Percentiles rank a stretch among this genome's conserved stretches.
Evolutionary conservation across 1,140 invertebrate species (phyloP).

Genomic region (Ostrea denselamellosa): DNA sequence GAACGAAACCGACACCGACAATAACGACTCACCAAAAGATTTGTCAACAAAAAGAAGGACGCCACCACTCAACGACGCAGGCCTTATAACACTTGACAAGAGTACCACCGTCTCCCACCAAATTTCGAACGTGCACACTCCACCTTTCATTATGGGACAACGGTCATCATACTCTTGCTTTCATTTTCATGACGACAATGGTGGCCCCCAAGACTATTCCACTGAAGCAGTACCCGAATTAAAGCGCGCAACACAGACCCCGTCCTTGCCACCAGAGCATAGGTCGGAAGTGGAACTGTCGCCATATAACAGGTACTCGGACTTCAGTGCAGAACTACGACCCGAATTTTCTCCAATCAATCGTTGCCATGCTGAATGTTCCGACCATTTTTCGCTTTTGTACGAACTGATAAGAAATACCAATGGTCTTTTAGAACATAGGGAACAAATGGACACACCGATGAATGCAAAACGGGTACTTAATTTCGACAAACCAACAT

Average conservation of each 20-base stretch:
- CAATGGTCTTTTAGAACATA: conserved; percentile 48
- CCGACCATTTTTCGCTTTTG: conserved; percentile 59
- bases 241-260: conserved; percentile 6
- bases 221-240: conserved; percentile 24
- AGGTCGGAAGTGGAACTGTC: conserved; percentile 17
- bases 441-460: conserved; percentile 56
- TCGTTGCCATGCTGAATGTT: conserved; percentile 42
- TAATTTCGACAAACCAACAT: conserved; percentile 45
- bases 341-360: conserved; percentile 19
- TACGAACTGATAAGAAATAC: conserved; percentile 68
- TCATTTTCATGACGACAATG: not conserved
- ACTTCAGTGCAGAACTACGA: conserved; percentile 27
- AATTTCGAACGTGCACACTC: not conserved
- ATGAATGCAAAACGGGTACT: conserved; percentile 39
- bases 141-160: conserved; percentile 3
- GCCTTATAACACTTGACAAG: not conserved
- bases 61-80: not conserved
- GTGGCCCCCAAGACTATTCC: not conserved
- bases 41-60: conserved; percentile 36
- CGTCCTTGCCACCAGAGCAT: not conserved
- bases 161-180: conserved; percentile 5
- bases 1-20: not conserved
- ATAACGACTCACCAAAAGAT: conserved; percentile 25
- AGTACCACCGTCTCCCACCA: not conserved
- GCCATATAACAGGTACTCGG: conserved; percentile 18